Evolutionary conservation across 2,113 vertebrate genomes (phyloP), one percentile per base, ranked within the genome.

Genomic region (Scomber scombrus): DNA sequence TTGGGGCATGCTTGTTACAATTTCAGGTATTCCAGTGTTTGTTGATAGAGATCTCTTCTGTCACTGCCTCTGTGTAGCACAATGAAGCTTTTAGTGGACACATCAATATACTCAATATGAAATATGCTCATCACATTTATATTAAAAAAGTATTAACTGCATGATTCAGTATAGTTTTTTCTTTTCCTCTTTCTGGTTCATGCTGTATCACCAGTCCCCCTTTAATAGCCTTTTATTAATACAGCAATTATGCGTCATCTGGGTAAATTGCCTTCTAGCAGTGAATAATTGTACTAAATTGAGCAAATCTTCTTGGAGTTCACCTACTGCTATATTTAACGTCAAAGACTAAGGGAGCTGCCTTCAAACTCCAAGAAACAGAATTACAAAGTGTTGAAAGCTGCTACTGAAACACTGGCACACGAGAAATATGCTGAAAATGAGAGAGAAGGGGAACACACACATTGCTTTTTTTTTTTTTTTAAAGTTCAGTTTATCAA

Each of bases 231-330:
- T 86, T 85, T 80, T 84, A 78, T 81, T 81, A 85, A 69, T 34
- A 4, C 26, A 45, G 61, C 70, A 29, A 80, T 86, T 91, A 85
- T 51, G 50, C 12, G 1, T 69, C 86, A 84, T 76, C 80, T 85
- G 85, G 57, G 52, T 51, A 85, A 89, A 89, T 85, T 70, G 78
- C 71, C 70, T 81, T 79, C 84, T 82, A 89, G 89, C 89, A 73
- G 75, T 69, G 81, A 76, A 70, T 89, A 90, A 89, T 91, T 91
- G 84, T 85, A 82, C 63, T 90, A 87, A 93, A 92, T 90, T 80
- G 69, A 84, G 87, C 82, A 65, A 72, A 80, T 61, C 66, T 16
- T 58, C 66, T 16, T 60, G 60, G 73, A 71, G 45, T 76, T 83
- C 62, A 58, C 70, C 67, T 71, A 0, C 14, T 62, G 34, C 85